Percentiles rank a stretch among this genome's conserved stretches.
phyloP scores from a whole-genome alignment of 92 coral and sea anemone species.

The Phenganax subtilis region DNA sequence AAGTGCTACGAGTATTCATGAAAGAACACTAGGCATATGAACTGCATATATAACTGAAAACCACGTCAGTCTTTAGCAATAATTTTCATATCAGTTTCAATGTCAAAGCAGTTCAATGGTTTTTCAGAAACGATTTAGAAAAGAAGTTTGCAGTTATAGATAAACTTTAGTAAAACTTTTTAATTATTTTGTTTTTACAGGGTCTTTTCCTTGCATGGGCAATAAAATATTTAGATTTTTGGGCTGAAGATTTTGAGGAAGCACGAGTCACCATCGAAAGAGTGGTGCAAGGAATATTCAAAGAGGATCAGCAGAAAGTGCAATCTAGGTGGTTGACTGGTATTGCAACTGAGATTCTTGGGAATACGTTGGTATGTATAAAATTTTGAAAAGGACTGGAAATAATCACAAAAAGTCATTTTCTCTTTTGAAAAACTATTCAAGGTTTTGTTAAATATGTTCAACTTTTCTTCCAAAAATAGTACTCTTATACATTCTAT shows the following conservation, averaged over 20 bases:
- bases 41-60: neutral
- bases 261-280: neutral
- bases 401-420: neutral
- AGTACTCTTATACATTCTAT: neutral
- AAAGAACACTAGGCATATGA: neutral
- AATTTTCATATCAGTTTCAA: neutral
- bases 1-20: neutral
- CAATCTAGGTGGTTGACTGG: constrained; percentile 15
- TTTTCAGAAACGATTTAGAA: neutral
- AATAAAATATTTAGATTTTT: neutral
- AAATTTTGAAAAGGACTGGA: neutral
- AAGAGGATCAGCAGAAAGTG: neutral
- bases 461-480: too few species aligned
- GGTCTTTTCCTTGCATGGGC: neutral
- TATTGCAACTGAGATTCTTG: constrained; percentile 12
- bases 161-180: neutral
- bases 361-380: constrained; percentile 20
- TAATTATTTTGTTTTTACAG: neutral
- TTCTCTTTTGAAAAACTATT: neutral
- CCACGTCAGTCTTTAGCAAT: neutral
- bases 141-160: neutral
- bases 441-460: too few species aligned
- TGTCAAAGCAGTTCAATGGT: neutral
- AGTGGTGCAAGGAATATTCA: neutral
- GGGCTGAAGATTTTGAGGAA: neutral